Percentiles rank a stretch among this genome's conserved stretches.
Conservation (phyloP, 2,113 vertebrate species). For the Paraplagusia blochii region DNA sequence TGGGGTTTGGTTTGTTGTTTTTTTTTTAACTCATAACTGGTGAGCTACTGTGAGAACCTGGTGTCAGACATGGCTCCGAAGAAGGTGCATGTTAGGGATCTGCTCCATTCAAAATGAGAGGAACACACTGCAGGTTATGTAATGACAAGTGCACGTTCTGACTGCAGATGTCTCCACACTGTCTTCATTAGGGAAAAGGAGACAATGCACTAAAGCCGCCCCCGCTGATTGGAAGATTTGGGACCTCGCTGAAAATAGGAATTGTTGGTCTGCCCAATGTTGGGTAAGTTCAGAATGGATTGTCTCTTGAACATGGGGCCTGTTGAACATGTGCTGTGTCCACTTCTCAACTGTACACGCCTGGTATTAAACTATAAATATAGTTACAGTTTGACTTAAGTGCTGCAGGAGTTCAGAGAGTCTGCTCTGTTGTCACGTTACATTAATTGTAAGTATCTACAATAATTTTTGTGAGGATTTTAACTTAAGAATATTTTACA, state of each 20-base stretch:
- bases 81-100: constrained; percentile 50
- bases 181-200: constrained; percentile 79
- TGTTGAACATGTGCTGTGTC: constrained; percentile 19
- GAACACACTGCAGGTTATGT: constrained; percentile 40
- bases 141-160: constrained; percentile 38
- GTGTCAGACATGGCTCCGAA: constrained; percentile 61
- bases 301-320: too few relatives aligned
- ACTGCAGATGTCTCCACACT: constrained; percentile 43
- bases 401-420: too few relatives aligned
- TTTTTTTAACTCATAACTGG: neutral
- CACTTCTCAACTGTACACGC: neutral
- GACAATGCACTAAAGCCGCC: constrained; percentile 79
- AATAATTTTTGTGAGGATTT: too few relatives aligned
- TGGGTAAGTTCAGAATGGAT: constrained; percentile 80
- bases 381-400: neutral
- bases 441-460: too few relatives aligned
- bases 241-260: constrained; percentile 93
- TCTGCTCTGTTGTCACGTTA: too few relatives aligned
- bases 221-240: constrained; percentile 93
- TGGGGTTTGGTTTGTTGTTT: constrained; percentile 6
- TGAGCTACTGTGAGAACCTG: constrained; percentile 30
- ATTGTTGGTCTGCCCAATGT: constrained; percentile 95
- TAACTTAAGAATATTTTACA: too few relatives aligned
- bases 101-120: constrained; percentile 4
- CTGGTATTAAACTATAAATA: constrained; percentile 7